phyloP scores from a whole-genome alignment of 2,888 invertebrate species.

The Conops quadrifasciatus region DNA sequence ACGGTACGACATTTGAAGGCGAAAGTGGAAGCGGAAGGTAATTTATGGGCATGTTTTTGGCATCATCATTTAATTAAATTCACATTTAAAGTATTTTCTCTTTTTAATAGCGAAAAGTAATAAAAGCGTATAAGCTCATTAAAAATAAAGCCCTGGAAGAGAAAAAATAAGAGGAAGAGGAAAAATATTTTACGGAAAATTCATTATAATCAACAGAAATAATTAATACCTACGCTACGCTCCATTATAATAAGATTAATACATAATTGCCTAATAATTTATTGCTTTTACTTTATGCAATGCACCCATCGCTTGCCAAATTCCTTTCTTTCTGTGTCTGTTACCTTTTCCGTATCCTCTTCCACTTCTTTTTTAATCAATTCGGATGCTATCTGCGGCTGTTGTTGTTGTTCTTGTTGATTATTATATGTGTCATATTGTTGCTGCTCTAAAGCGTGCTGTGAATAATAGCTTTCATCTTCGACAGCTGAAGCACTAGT shows the following conservation, averaged over 20 bases:
- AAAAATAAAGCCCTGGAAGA: too few relatives aligned
- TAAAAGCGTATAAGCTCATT: too few relatives aligned
- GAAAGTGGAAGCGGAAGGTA: neutral
- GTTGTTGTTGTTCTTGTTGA: neutral
- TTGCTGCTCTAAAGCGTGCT: conserved; percentile 22
- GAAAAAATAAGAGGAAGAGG: too few relatives aligned
- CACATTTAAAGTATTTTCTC: too few relatives aligned
- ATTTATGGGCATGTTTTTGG: neutral
- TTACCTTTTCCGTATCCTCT: conserved; percentile 18
- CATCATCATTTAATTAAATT: too few relatives aligned
- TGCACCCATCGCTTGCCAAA: neutral
- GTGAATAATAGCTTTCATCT: conserved; percentile 32
- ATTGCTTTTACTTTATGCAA: neutral
- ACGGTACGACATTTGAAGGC: neutral
- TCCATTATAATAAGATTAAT: too few relatives aligned
- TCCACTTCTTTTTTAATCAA: neutral
- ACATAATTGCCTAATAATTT: too few relatives aligned
- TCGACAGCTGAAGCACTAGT: conserved; percentile 8
- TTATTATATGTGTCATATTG: neutral
- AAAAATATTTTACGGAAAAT: too few relatives aligned
- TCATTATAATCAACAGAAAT: too few relatives aligned
- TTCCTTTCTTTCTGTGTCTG: neutral
- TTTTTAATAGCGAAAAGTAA: too few relatives aligned
- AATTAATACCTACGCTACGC: too few relatives aligned
- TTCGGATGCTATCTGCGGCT: conserved; percentile 1